Conservation (phyloP, 1,140 invertebrate species). For the Pemphigus obesinymphae region DNA sequence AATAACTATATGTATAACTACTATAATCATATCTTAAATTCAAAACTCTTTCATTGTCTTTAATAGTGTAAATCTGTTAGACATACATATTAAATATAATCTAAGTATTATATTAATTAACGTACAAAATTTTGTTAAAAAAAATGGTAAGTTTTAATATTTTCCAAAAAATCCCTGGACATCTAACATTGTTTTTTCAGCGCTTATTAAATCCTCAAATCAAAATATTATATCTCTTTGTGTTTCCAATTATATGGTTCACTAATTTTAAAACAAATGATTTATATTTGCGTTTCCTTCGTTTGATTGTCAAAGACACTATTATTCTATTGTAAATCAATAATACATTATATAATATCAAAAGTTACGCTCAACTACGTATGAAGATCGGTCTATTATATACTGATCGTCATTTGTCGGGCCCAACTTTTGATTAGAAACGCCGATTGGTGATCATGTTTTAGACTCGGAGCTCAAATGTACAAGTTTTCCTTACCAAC, state of each 20-base stretch:
- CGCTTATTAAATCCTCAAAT: neutral
- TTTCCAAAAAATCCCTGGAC: too few relatives aligned
- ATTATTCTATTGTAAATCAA: neutral
- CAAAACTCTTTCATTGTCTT: too few relatives aligned
- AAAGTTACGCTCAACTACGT: too few relatives aligned
- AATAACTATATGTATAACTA: too few relatives aligned
- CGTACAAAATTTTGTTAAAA: neutral
- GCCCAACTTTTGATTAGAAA: neutral
- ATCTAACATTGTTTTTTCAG: too few relatives aligned
- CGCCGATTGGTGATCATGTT: neutral
- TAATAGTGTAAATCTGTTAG: too few relatives aligned
- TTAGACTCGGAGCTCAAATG: neutral
- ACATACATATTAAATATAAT: too few relatives aligned
- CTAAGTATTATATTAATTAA: neutral
- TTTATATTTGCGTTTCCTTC: neutral
- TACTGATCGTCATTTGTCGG: too few relatives aligned
- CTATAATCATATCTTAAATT: too few relatives aligned
- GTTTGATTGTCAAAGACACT: neutral
- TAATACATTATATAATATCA: too few relatives aligned
- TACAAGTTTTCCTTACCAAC: too few relatives aligned
- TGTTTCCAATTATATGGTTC: neutral
- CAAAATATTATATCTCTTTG: neutral
- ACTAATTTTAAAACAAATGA: neutral
- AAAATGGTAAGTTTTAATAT: neutral
- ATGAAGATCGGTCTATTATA: too few relatives aligned